phyloP scores from a whole-genome alignment of 1,140 invertebrate genomes.

The Calycopis cecrops region DNA sequence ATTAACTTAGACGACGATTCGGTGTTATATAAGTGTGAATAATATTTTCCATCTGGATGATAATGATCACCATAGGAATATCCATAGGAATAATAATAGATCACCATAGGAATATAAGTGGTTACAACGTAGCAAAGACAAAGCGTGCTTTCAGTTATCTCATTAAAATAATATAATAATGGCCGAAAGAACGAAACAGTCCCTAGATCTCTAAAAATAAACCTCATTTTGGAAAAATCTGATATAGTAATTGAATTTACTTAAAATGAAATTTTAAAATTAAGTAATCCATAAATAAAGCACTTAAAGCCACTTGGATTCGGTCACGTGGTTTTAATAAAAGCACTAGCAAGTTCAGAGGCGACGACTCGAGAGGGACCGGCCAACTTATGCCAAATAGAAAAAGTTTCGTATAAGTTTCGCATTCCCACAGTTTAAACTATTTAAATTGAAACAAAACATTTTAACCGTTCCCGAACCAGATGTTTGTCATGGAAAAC shows the following conservation, averaged over 20 bases:
- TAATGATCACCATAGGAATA: too few species aligned
- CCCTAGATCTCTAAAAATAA: too few species aligned
- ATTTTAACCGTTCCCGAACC: constrained; percentile 1
- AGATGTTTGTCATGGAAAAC: not conserved
- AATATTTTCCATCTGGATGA: too few species aligned
- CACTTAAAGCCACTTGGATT: not conserved
- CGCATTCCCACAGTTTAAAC: not conserved
- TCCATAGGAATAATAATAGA: too few species aligned
- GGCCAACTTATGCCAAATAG: constrained; percentile 3
- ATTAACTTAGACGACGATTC: too few species aligned
- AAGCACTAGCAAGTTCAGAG: not conserved
- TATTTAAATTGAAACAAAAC: constrained; percentile 12
- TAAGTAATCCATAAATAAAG: not conserved
- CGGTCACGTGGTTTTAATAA: constrained; percentile 2
- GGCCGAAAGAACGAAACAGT: too few species aligned
- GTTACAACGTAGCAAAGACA: too few species aligned
- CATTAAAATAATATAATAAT: too few species aligned
- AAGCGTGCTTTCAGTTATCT: too few species aligned
- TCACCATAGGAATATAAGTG: too few species aligned
- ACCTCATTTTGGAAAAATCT: too few species aligned
- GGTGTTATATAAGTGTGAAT: too few species aligned
- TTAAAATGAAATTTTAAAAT: constrained; percentile 4
- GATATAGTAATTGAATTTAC: not conserved
- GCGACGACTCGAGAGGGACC: not conserved
- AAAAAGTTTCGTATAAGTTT: constrained; percentile 9